These are phyloP conservation scores for Apis florea DNA, from an alignment of 1,140 invertebrate species.

Conservation along the genomic window DNA sequence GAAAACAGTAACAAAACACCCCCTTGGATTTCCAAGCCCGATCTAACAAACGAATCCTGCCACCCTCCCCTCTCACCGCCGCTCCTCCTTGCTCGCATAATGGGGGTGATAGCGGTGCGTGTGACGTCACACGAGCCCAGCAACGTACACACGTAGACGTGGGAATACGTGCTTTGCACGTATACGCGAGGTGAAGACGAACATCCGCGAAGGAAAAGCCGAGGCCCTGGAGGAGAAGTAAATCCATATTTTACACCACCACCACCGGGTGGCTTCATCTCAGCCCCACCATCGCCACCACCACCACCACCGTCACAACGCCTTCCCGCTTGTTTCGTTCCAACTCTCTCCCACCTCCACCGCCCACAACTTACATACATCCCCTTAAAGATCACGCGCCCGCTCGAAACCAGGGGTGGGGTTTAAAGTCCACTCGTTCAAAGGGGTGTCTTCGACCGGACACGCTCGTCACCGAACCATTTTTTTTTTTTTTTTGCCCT, in stretches of 20 bases:
- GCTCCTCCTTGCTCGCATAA: constrained; percentile 50
- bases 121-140: constrained; percentile 73
- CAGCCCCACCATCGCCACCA: constrained; percentile 26
- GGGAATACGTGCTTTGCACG: constrained; percentile 27
- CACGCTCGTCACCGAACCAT: constrained; percentile 54
- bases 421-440: constrained; percentile 46
- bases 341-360: constrained; percentile 44
- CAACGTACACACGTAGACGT: constrained; percentile 54
- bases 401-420: constrained; percentile 38
- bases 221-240: constrained; percentile 76
- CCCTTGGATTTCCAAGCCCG: constrained; percentile 56
- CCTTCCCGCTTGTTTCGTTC: constrained; percentile 73
- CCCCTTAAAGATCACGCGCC: constrained; percentile 69
- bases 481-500: constrained; percentile 20
- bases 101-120: constrained; percentile 67
- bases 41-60: constrained; percentile 76
- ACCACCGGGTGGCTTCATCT: constrained; percentile 57
- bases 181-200: not conserved
- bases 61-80: constrained; percentile 62
- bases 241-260: constrained; percentile 80
- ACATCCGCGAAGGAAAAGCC: constrained; percentile 69
- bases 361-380: constrained; percentile 62
- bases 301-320: constrained; percentile 58
- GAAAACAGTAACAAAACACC: constrained; percentile 71
- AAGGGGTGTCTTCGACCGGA: constrained; percentile 61